These are phyloP conservation scores for Rhizomys pruinosus DNA, from an alignment of 2,113 vertebrate genomes.

Conservation along the genomic window DNA sequence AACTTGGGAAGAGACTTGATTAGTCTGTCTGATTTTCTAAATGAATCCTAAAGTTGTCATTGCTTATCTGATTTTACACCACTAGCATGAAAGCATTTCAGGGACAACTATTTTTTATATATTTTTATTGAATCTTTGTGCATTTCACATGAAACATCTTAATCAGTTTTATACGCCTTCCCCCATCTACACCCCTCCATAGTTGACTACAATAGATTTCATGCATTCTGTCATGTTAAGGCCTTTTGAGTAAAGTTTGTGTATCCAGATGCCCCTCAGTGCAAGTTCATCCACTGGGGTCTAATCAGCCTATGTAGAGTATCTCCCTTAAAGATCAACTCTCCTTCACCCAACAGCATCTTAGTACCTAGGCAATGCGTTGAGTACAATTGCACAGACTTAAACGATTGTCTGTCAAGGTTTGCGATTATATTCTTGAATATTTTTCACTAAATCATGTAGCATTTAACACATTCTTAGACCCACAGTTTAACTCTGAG, in stretches of 20 bases:
- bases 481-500: background rate
- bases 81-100: background rate
- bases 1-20: background rate
- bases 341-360: background rate
- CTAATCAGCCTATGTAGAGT: too few species aligned
- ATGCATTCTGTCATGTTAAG: too few species aligned
- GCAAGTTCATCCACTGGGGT: too few species aligned
- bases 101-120: background rate
- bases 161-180: too few species aligned
- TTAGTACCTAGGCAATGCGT: background rate
- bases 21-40: background rate
- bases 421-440: background rate
- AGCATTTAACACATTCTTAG: background rate
- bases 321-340: too few species aligned
- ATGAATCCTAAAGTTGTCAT: background rate
- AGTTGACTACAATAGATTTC: too few species aligned
- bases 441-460: background rate
- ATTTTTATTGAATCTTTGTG: too few species aligned
- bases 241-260: too few species aligned
- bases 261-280: too few species aligned
- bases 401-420: background rate
- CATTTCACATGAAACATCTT: too few species aligned
- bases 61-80: background rate
- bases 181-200: too few species aligned
- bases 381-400: background rate